Percentiles rank a stretch among this genome's conserved stretches.
Conservation (phyloP, 1,140 invertebrate species). For the Dendrolimus punctatus region DNA sequence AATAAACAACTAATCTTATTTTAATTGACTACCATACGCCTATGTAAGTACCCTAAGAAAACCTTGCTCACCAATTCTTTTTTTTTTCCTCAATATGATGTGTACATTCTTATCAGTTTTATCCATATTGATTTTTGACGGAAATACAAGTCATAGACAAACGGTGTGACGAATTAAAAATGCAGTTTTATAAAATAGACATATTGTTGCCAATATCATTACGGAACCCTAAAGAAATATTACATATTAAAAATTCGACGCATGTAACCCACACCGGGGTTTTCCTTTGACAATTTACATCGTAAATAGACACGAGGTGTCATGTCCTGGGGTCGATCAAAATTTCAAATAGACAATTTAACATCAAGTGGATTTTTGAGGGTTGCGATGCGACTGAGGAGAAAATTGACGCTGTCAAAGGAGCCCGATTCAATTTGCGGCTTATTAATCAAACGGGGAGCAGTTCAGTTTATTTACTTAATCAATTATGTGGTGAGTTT, state of each 20-base stretch:
- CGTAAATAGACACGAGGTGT: conserved; percentile 65
- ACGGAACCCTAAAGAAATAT: not conserved
- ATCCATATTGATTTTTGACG: too few relatives aligned
- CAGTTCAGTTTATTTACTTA: conserved; percentile 16
- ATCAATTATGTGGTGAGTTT: not conserved
- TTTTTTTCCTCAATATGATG: too few relatives aligned
- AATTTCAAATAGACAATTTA: conserved; percentile 67
- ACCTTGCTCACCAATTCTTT: too few relatives aligned
- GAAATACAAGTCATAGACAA: too few relatives aligned
- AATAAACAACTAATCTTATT: too few relatives aligned
- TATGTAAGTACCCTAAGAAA: too few relatives aligned
- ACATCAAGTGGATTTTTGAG: conserved; percentile 64
- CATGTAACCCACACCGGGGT: conserved; percentile 34
- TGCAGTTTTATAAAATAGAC: too few relatives aligned
- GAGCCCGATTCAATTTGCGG: conserved; percentile 58
- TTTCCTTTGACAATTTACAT: conserved; percentile 67
- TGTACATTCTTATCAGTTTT: too few relatives aligned
- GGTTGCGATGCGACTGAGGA: conserved; percentile 44
- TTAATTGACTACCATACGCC: too few relatives aligned
- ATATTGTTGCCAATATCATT: too few relatives aligned
- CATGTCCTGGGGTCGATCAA: conserved; percentile 64
- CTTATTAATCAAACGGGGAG: conserved; percentile 54
- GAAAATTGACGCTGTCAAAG: conserved; percentile 69
- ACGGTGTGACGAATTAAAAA: too few relatives aligned
- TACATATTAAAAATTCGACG: conserved; percentile 11